These are phyloP conservation scores for Alligator mississippiensis DNA, from an alignment of 2,113 vertebrate genomes.

Conservation along the genomic window DNA sequence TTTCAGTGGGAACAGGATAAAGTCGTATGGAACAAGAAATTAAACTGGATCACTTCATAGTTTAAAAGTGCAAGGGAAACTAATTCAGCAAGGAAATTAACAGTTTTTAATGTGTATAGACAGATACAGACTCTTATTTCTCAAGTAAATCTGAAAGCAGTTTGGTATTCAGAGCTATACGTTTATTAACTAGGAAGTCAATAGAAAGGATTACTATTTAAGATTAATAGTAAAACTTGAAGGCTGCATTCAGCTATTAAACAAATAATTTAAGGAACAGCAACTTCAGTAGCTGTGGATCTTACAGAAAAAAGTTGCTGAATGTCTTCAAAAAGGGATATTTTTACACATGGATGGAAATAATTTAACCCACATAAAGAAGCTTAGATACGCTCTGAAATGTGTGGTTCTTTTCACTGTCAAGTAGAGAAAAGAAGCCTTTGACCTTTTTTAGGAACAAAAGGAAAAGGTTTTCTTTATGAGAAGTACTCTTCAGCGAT, in stretches of 20 bases:
- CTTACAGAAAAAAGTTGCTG: slow-evolving; percentile 47
- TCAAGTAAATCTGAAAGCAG: slow-evolving; percentile 67
- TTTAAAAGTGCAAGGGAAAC: slow-evolving; percentile 4
- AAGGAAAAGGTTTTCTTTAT: slow-evolving; percentile 69
- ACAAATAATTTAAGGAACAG: slow-evolving; percentile 73
- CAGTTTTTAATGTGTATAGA: slow-evolving; percentile 49
- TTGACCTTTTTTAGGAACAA: slow-evolving; percentile 77
- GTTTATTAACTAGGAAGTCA: slow-evolving; percentile 74
- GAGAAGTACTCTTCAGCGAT: slow-evolving; percentile 69
- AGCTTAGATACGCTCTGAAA: slow-evolving; percentile 63
- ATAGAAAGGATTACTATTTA: slow-evolving; percentile 63
- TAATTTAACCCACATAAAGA: slow-evolving; percentile 65
- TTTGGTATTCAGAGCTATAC: slow-evolving; percentile 61
- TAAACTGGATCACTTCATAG: slow-evolving; percentile 30
- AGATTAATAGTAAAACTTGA: slow-evolving; percentile 70
- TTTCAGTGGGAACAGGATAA: neutral
- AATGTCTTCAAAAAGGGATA: slow-evolving; percentile 59
- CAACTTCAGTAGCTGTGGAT: slow-evolving; percentile 40
- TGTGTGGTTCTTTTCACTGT: slow-evolving; percentile 55
- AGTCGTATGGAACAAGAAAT: neutral
- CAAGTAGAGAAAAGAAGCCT: slow-evolving; percentile 73
- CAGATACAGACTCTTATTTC: slow-evolving; percentile 51
- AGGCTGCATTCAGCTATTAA: slow-evolving; percentile 72
- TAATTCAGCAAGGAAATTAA: slow-evolving; percentile 35
- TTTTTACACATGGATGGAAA: slow-evolving; percentile 37